Percentiles rank a stretch among this genome's conserved stretches.
phyloP scores from a whole-genome alignment of 2,888 invertebrate genomes.

The Idaea dimidiata region DNA sequence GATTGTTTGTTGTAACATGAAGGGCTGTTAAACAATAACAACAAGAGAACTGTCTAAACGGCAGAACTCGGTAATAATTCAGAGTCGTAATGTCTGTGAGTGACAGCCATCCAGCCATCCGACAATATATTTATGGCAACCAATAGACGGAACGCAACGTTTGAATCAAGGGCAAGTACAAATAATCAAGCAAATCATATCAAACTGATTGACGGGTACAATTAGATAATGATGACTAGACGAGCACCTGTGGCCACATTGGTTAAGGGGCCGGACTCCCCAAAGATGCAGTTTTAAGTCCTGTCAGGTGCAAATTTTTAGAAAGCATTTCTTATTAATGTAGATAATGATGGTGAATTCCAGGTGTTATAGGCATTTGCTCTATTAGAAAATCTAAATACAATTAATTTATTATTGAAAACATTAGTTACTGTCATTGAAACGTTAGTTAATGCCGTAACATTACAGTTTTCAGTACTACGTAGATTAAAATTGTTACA shows the following conservation, averaged over 20 bases:
- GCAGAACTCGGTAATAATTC: neutral
- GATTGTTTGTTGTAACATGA: neutral
- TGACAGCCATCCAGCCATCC: neutral
- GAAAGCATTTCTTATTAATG: no score
- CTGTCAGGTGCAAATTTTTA: no score
- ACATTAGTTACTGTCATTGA: no score
- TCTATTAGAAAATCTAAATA: no score
- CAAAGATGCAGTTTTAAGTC: no score
- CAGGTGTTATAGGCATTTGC: no score
- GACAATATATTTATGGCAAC: conserved; percentile 1
- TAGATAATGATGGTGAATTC: neutral
- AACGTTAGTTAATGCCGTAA: no score
- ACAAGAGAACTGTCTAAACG: neutral
- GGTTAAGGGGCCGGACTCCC: no score
- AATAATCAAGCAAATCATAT: neutral
- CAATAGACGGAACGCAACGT: neutral
- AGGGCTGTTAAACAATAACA: neutral
- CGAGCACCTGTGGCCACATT: no score
- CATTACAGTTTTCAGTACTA: no score
- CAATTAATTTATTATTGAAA: no score
- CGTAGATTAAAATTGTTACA: no score
- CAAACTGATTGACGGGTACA: neutral
- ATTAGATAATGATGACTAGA: neutral
- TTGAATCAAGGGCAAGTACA: neutral
- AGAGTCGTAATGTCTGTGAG: neutral